Evolutionary conservation across 2,113 vertebrate genomes (phyloP), one percentile per base, ranked within the genome.

Genomic region (rat (Rattus norvegicus)): DNA sequence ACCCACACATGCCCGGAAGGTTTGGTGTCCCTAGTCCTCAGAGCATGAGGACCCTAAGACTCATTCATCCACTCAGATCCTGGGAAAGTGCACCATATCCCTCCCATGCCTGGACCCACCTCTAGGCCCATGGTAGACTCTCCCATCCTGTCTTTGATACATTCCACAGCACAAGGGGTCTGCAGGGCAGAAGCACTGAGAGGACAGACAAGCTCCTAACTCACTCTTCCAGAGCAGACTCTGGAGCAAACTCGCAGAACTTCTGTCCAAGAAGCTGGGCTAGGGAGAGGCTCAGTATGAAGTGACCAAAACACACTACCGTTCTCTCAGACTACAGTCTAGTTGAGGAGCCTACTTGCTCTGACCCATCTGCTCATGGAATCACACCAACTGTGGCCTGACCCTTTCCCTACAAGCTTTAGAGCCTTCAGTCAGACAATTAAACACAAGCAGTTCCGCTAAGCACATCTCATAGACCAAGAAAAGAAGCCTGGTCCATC

Each of bases 101-200:
- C 33, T 83, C 17, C 73, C 81, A 77, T 3, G 6, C 11, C 13
- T 49, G 5, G 17, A 7, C 19, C 4, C 47, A 9, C 1, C 43
- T 0, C 49, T 12, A 20, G n/a, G 70, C 19, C 83, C 56, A 3
- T 0, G 16, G 13, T 4, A 5, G 11, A 30, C 13, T 56, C 49
- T 39, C 47, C 47, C 26, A 26, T 65, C 22, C 2, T 10, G 13
- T 1, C 30, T 65, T 4, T 12, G n/a, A 26, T 36, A 49, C 19
- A 28, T 16, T 22, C 1, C 69, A 39, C 13, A 47, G 26, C 30
- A 26, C 67, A 14, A 26, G 75, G 90, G 94, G 81, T 52, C 49
- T 39, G 36, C 20, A 20, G 49, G 9, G 19, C 88, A 76, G 19
- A 12, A 83, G 24, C 24, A 39, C 33, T 77, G 26, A 87, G 80